Conservation (phyloP, 1,140 invertebrate species). For the Adelges cooleyi region DNA sequence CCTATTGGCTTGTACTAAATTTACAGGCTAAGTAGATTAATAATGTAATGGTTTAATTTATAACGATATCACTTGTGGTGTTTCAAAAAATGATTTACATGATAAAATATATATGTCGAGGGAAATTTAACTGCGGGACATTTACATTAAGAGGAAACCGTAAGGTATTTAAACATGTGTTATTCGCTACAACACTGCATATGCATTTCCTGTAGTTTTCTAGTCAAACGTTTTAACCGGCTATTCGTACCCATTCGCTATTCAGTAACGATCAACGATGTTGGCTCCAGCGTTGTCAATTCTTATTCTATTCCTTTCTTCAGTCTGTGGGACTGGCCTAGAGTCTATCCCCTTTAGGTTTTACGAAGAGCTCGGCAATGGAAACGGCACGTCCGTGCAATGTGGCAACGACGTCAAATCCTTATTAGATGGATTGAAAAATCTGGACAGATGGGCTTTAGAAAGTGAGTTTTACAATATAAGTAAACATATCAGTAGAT, state of each 20-base stretch:
- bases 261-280: not conserved
- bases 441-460: slow-evolving; percentile 5
- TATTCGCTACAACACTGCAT: not conserved
- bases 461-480: slow-evolving; percentile 21
- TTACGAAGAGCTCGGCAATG: not conserved
- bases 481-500: no score
- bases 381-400: not conserved
- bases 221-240: not conserved
- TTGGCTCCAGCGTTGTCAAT: not conserved
- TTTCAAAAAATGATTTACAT: no score
- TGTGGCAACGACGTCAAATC: not conserved
- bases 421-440: not conserved
- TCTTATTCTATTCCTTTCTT: not conserved
- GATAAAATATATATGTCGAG: no score
- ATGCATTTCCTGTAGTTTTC: not conserved
- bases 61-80: no score
- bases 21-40: no score
- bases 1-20: no score
- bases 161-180: not conserved
- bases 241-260: not conserved
- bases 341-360: slow-evolving; percentile 11
- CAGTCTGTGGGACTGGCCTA: not conserved
- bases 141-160: slow-evolving; percentile 21
- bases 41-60: no score
- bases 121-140: not conserved